A percentile compares a stretch with the other conserved stretches of the same genome.
Conservation (phyloP, 2,888 invertebrate genomes). For the Callinectes sapidus region DNA sequence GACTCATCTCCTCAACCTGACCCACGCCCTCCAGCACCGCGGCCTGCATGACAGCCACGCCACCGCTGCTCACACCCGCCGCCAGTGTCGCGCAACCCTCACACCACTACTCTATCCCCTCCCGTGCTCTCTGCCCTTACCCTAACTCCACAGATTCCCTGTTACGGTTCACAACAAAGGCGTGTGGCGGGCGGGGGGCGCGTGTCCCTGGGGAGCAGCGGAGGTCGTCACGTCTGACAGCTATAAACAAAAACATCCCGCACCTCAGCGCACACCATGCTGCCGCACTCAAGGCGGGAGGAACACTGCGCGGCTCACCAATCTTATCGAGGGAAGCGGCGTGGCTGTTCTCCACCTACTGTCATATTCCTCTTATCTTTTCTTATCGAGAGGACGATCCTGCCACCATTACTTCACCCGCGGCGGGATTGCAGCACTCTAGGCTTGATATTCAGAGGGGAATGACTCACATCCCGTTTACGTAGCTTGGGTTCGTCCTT, state of each 20-base stretch:
- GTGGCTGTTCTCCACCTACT: neutral
- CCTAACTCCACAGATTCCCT: neutral
- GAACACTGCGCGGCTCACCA: neutral
- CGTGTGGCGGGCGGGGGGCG: neutral
- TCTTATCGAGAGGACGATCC: neutral
- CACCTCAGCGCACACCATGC: neutral
- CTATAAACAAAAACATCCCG: neutral
- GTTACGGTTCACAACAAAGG: slow-evolving; percentile 23
- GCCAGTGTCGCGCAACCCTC: neutral
- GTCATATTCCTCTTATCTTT: neutral
- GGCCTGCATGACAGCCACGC: neutral
- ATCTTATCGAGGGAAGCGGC: neutral
- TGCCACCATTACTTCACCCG: neutral
- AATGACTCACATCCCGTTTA: neutral
- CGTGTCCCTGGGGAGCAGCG: slow-evolving; percentile 8
- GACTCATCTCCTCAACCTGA: neutral
- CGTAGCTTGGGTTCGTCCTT: neutral
- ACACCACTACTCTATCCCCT: neutral
- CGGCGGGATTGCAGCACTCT: neutral
- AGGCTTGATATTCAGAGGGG: neutral
- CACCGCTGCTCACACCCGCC: slow-evolving; percentile 6
- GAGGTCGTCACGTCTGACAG: neutral
- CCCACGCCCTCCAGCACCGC: slow-evolving; percentile 14
- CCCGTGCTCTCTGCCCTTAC: neutral
- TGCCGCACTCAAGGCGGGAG: neutral